These are phyloP conservation scores for Selenia dentaria DNA, from an alignment of 2,888 invertebrate genomes.

Conservation along the genomic window DNA sequence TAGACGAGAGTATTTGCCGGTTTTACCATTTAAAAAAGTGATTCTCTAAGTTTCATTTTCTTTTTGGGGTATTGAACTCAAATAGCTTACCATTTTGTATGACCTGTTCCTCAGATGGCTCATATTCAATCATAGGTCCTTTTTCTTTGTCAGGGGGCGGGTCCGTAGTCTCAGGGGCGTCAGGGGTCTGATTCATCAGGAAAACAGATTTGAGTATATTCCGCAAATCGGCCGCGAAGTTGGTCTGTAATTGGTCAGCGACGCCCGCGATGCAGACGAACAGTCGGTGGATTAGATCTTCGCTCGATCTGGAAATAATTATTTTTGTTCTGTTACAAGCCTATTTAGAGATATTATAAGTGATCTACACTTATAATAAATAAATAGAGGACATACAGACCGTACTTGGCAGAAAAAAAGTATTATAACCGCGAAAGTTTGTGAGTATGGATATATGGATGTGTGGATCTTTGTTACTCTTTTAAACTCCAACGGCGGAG, in stretches of 20 bases:
- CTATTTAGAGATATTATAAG: not conserved
- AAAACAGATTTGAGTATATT: slow-evolving; percentile 98
- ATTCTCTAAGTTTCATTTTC: not conserved
- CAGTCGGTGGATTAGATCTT: slow-evolving; percentile 96
- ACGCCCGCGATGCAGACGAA: slow-evolving; percentile 99
- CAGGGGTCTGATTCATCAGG: slow-evolving; percentile 91
- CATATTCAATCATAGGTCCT: slow-evolving; percentile 78
- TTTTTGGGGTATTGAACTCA: not conserved
- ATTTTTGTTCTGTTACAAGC: too few species aligned
- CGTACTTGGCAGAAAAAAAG: too few species aligned
- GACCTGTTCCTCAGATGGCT: slow-evolving; percentile 70
- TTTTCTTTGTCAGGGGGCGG: slow-evolving; percentile 42
- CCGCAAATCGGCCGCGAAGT: slow-evolving; percentile 97
- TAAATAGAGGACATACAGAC: too few species aligned
- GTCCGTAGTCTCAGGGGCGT: slow-evolving; percentile 49
- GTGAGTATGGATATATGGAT: too few species aligned
- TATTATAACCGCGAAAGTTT: too few species aligned
- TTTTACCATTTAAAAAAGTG: too few species aligned
- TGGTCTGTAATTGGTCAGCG: slow-evolving; percentile 99
- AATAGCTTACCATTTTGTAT: slow-evolving; percentile 68
- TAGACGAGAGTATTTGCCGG: too few species aligned
- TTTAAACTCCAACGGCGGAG: too few species aligned
- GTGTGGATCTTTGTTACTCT: too few species aligned
- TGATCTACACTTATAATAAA: too few species aligned
- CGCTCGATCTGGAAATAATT: slow-evolving; percentile 91